These are phyloP conservation scores for Acromyrmex heyeri DNA, from an alignment of 1,140 invertebrate genomes.

Conservation along the genomic window DNA sequence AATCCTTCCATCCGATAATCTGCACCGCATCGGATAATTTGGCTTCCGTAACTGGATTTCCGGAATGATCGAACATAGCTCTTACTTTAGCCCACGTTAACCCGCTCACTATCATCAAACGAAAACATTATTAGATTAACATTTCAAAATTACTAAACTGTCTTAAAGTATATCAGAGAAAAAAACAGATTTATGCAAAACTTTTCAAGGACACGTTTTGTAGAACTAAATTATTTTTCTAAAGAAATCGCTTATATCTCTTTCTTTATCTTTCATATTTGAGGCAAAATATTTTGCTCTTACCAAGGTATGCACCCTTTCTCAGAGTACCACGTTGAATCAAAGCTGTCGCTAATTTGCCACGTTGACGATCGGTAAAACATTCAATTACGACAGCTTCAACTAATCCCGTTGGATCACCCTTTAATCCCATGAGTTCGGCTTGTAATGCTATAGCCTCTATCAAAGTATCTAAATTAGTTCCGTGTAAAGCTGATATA, in stretches of 20 bases:
- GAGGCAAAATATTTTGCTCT: background rate
- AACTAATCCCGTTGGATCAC: constrained; percentile 93
- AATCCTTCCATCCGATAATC: constrained; percentile 95
- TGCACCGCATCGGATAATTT: constrained; percentile 94
- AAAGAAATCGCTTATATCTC: background rate
- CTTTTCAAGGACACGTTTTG: background rate
- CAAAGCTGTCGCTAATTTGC: constrained; percentile 95
- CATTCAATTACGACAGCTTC: constrained; percentile 97
- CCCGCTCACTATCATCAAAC: constrained; percentile 90
- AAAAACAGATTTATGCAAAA: background rate
- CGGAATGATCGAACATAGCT: constrained; percentile 94
- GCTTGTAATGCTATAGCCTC: constrained; percentile 96
- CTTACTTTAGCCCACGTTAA: constrained; percentile 94
- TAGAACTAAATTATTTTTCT: background rate
- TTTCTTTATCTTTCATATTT: background rate
- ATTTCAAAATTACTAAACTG: background rate
- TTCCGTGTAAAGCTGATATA: constrained; percentile 96
- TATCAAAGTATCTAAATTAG: constrained; percentile 92
- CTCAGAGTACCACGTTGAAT: constrained; percentile 96
- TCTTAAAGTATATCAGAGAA: background rate
- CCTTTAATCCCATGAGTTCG: constrained; percentile 95
- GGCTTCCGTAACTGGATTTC: constrained; percentile 89
- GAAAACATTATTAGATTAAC: constrained; percentile 41
- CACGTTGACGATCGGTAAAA: constrained; percentile 90
- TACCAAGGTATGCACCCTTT: constrained; percentile 91